These are phyloP conservation scores for Tillus elongatus DNA, from an alignment of 2,888 invertebrate genomes.

Conservation along the genomic window DNA sequence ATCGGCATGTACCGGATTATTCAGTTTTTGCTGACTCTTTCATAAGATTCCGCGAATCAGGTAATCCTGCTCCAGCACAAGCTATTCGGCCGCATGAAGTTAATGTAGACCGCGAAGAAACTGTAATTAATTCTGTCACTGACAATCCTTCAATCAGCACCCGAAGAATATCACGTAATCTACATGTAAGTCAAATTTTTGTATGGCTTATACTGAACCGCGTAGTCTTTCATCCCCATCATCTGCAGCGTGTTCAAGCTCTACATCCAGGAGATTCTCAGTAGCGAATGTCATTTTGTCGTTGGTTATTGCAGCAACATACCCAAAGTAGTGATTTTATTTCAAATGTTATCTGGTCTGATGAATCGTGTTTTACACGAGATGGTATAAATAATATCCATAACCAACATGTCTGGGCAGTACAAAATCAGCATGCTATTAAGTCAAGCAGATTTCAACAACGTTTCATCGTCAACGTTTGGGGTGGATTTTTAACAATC, in stretches of 20 bases:
- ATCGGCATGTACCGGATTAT: too few species aligned
- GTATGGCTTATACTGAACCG: too few species aligned
- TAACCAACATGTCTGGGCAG: not conserved
- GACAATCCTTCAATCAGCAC: too few species aligned
- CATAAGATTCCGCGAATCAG: too few species aligned
- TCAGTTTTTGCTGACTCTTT: too few species aligned
- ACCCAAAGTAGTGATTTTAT: not conserved
- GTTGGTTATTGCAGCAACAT: conserved; percentile 1
- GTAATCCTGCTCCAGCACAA: too few species aligned
- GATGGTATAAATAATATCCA: conserved; percentile 2
- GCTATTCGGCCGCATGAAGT: too few species aligned
- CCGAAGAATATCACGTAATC: too few species aligned
- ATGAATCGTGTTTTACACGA: not conserved
- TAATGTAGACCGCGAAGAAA: too few species aligned
- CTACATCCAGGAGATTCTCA: not conserved
- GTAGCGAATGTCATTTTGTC: not conserved
- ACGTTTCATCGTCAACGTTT: conserved; percentile 1
- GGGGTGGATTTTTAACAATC: not conserved
- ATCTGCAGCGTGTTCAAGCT: not conserved
- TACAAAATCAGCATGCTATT: conserved; percentile 1
- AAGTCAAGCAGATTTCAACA: not conserved
- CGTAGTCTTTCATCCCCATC: not conserved
- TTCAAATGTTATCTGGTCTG: not conserved
- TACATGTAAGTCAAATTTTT: too few species aligned
- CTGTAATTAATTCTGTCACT: too few species aligned